Evolutionary conservation across 2,888 invertebrate genomes (phyloP).

Genomic region (Tipula vernalis): DNA sequence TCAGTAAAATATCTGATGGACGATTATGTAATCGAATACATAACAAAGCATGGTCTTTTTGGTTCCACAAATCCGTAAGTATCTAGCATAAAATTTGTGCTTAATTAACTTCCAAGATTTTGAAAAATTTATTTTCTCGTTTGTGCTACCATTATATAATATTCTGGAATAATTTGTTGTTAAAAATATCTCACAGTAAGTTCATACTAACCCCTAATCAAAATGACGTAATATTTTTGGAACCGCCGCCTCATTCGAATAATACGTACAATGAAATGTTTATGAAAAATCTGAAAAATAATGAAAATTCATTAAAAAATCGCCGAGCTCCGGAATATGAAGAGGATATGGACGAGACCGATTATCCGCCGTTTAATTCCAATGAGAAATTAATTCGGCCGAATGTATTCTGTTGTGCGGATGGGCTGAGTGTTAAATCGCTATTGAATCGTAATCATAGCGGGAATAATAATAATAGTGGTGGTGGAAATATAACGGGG

Average conservation of each 20-base stretch:
- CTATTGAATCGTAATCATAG: slow-evolving; percentile 17
- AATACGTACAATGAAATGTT: slow-evolving; percentile 35
- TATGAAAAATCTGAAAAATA: slow-evolving; percentile 35
- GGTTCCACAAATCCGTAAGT: slow-evolving; percentile 40
- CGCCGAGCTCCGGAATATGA: slow-evolving; percentile 16
- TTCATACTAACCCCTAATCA: slow-evolving; percentile 32
- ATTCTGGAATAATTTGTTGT: slow-evolving; percentile 16
- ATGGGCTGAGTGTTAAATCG: slow-evolving; percentile 22
- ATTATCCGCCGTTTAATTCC: slow-evolving; percentile 32
- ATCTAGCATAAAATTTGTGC: neutral
- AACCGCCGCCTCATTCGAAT: neutral
- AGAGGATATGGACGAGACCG: slow-evolving; percentile 32
- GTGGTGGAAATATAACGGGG: slow-evolving; percentile 13
- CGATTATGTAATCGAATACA: slow-evolving; percentile 67
- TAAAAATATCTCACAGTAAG: slow-evolving; percentile 33
- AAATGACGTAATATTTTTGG: slow-evolving; percentile 20
- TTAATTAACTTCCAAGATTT: slow-evolving; percentile 11
- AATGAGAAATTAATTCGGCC: slow-evolving; percentile 25
- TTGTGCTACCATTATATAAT: slow-evolving; percentile 14
- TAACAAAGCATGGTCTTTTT: slow-evolving; percentile 56
- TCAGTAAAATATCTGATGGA: slow-evolving; percentile 78
- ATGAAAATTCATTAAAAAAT: slow-evolving; percentile 13
- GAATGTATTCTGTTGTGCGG: slow-evolving; percentile 32
- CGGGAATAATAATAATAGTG: neutral
- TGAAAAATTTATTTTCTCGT: slow-evolving; percentile 13